These are phyloP conservation scores for Eilema caniola DNA, from an alignment of 2,888 invertebrate genomes.

Conservation along the genomic window DNA sequence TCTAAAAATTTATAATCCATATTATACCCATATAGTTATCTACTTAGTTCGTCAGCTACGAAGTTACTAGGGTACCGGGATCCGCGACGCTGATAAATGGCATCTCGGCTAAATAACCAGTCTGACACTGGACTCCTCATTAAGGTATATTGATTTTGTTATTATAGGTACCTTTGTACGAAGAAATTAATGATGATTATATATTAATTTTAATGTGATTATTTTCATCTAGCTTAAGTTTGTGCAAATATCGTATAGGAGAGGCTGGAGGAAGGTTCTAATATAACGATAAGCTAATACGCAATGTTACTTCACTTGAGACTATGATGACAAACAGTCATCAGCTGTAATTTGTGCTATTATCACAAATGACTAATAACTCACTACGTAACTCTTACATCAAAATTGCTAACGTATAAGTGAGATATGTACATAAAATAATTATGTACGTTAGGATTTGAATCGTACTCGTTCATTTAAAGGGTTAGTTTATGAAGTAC, in stretches of 20 bases:
- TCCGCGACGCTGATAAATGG: no score
- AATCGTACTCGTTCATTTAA: not conserved
- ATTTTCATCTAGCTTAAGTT: no score
- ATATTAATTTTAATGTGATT: no score
- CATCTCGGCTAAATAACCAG: no score
- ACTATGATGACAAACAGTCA: constrained; percentile 8
- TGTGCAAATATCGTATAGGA: no score
- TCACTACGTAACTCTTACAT: constrained; percentile 15
- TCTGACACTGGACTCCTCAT: no score
- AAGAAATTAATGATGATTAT: not conserved
- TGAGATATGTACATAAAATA: not conserved
- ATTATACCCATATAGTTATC: no score
- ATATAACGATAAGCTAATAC: not conserved
- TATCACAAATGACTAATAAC: constrained; percentile 12
- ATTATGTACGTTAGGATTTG: not conserved
- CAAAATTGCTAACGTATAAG: constrained; percentile 5
- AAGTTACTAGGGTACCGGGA: no score
- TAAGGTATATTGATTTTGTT: no score
- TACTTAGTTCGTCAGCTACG: no score
- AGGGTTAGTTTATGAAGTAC: not conserved
- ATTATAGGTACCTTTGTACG: not conserved
- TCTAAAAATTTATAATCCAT: no score
- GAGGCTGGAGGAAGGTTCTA: not conserved
- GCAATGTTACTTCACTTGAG: not conserved
- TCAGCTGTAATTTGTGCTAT: not conserved